These are phyloP conservation scores for Meloidogyne chitwoodi DNA, from an alignment of 1,140 invertebrate genomes.

Conservation along the genomic window DNA sequence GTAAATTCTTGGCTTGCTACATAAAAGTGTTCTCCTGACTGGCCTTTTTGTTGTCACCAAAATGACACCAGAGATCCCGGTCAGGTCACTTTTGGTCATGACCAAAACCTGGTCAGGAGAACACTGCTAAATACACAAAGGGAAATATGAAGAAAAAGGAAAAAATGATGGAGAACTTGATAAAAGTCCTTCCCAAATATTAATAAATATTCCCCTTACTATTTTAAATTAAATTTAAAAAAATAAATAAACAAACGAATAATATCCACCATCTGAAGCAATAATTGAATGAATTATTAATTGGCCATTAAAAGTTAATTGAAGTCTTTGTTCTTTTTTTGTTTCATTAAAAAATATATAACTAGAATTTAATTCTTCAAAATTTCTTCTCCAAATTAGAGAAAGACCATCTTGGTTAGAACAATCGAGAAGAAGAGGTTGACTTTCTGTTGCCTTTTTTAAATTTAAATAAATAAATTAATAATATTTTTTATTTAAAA, in stretches of 20 bases:
- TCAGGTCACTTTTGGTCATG: too few relatives aligned
- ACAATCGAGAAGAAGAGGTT: slow-evolving; percentile 4
- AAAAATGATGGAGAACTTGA: too few relatives aligned
- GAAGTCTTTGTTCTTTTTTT: neutral
- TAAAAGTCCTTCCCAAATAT: too few relatives aligned
- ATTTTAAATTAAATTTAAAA: neutral
- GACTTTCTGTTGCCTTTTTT: slow-evolving; percentile 9
- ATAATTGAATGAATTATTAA: neutral
- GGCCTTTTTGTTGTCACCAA: too few relatives aligned
- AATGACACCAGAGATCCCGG: too few relatives aligned
- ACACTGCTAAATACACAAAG: too few relatives aligned
- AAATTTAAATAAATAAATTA: too few relatives aligned
- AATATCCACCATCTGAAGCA: neutral
- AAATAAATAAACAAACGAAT: slow-evolving; percentile 1
- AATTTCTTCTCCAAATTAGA: slow-evolving; percentile 7
- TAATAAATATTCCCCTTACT: too few relatives aligned
- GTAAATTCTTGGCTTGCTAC: too few relatives aligned
- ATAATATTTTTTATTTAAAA: neutral
- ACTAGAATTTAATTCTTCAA: slow-evolving; percentile 5
- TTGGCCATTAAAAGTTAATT: neutral
- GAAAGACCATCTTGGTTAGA: slow-evolving; percentile 7
- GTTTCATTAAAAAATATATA: neutral
- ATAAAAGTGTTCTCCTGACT: too few relatives aligned
- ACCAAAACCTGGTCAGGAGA: too few relatives aligned
- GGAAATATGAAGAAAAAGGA: too few relatives aligned